A percentile compares a stretch with the other conserved stretches of the same genome.
phyloP scores from a whole-genome alignment of 2,888 invertebrate species.

The Zygothrica quintamaculata region DNA sequence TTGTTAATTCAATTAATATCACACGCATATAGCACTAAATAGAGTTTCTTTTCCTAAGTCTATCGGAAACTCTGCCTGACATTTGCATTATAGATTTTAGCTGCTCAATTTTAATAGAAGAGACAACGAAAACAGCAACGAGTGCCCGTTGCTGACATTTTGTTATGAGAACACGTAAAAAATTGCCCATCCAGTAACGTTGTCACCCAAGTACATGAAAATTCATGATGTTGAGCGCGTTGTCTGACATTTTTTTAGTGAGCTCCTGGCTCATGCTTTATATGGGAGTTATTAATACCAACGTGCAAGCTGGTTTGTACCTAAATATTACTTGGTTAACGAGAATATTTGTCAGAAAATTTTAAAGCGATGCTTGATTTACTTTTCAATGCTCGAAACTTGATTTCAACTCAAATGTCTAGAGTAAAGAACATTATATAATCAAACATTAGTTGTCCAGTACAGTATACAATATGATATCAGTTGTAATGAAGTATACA shows the following conservation, averaged over 20 bases:
- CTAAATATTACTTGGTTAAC: slow-evolving; percentile 49
- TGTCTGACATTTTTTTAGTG: slow-evolving; percentile 61
- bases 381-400: slow-evolving; percentile 69
- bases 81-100: slow-evolving; percentile 77
- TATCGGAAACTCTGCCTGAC: slow-evolving; percentile 48
- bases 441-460: slow-evolving; percentile 50
- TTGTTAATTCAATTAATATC: slow-evolving; percentile 75
- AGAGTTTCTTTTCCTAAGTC: too few relatives aligned
- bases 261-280: slow-evolving; percentile 19
- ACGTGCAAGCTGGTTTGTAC: background rate
- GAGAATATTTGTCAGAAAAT: slow-evolving; percentile 62
- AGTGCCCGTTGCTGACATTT: slow-evolving; percentile 61
- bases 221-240: slow-evolving; percentile 67
- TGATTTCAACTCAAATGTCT: slow-evolving; percentile 34
- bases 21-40: too few relatives aligned
- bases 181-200: slow-evolving; percentile 75
- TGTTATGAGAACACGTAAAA: slow-evolving; percentile 79
- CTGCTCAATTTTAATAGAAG: slow-evolving; percentile 71
- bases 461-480: too few relatives aligned
- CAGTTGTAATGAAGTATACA: too few relatives aligned
- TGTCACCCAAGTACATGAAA: slow-evolving; percentile 75
- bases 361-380: slow-evolving; percentile 73
- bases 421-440: slow-evolving; percentile 26
- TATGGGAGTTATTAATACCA: slow-evolving; percentile 53
- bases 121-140: slow-evolving; percentile 28